phyloP scores from a whole-genome alignment of 2,113 vertebrate genomes.

The Urocynchramus pylzowi region DNA sequence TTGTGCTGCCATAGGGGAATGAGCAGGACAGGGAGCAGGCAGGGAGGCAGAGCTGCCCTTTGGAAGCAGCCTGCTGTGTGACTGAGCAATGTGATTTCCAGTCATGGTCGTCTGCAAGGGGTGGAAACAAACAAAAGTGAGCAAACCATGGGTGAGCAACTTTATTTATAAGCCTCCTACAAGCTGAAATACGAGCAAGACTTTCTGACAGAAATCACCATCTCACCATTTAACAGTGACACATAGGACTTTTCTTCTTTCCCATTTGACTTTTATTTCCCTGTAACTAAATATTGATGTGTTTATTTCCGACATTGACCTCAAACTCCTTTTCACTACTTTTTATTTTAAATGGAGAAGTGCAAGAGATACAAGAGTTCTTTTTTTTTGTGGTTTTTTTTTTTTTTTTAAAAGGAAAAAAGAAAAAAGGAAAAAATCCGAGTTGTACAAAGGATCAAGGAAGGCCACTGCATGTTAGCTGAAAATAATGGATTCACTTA shows the following conservation, averaged over 20 bases:
- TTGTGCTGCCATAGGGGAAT: background rate
- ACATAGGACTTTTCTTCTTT: background rate
- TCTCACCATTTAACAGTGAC: background rate
- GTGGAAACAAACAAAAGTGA: background rate
- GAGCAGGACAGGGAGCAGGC: background rate
- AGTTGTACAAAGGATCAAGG: background rate
- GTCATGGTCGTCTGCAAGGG: background rate
- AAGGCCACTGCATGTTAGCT: background rate
- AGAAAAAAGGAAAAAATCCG: background rate
- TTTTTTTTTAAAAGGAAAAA: background rate
- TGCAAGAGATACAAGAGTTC: background rate
- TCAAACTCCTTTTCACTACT: background rate
- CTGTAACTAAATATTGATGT: background rate
- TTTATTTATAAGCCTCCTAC: background rate
- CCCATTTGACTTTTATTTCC: background rate
- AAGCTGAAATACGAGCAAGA: background rate
- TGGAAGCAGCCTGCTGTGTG: background rate
- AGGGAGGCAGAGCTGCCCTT: background rate
- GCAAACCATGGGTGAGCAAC: background rate
- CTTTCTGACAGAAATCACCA: background rate
- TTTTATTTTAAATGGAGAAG: background rate
- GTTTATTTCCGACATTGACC: background rate
- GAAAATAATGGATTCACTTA: conserved; percentile 14
- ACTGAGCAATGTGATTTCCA: background rate
- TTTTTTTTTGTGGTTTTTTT: background rate